phyloP scores from a whole-genome alignment of 2,113 vertebrate species.

The Halcyon senegalensis region DNA sequence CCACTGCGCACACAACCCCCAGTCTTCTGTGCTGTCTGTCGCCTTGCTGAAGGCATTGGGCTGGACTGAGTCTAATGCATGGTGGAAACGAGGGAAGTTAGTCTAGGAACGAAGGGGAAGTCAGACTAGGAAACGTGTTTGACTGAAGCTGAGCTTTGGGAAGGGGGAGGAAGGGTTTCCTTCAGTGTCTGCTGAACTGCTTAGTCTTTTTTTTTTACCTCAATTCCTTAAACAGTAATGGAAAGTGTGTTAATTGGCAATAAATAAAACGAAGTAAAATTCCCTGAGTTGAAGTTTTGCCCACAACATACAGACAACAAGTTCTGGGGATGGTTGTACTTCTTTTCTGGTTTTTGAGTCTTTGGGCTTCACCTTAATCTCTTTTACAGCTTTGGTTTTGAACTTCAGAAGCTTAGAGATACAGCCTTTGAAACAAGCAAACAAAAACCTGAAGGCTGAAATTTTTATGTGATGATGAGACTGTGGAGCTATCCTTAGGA shows the following conservation, averaged over 20 bases:
- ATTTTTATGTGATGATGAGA: background rate
- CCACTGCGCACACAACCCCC: fast-evolving
- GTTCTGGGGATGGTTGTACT: background rate
- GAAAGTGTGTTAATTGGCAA: background rate
- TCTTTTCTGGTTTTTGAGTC: background rate
- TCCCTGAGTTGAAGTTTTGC: background rate
- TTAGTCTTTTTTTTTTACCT: background rate
- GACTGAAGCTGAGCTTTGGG: background rate
- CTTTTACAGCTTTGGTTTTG: background rate
- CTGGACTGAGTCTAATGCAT: background rate
- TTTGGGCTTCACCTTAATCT: background rate
- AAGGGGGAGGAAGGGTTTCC: background rate
- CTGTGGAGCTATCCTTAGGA: background rate
- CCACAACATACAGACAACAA: fast-evolving
- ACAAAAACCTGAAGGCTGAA: background rate
- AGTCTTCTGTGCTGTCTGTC: background rate
- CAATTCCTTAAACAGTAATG: background rate
- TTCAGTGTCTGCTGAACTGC: background rate
- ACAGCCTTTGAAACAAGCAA: background rate
- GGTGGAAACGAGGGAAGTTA: background rate
- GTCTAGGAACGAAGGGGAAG: background rate
- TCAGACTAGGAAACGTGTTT: background rate
- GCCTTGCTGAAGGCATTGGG: fast-evolving
- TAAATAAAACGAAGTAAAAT: background rate
- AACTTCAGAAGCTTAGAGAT: background rate